Evolutionary conservation across 2,888 invertebrate genomes (phyloP), one percentile per base, ranked within the genome.

Genomic region (Mycalesis mineus): DNA sequence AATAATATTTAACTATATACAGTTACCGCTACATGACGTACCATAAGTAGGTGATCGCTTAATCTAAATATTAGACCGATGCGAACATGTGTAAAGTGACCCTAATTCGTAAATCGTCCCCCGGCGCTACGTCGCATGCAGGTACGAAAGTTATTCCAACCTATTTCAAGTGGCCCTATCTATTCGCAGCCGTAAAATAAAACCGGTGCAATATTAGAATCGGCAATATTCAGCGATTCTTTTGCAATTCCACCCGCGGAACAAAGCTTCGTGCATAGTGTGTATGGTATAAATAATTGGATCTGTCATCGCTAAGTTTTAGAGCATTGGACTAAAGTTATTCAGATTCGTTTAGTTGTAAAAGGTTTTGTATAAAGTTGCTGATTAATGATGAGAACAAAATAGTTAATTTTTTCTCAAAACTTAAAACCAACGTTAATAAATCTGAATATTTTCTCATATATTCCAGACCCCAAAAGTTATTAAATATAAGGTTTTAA

Each of bases 181-280:
- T 56, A 56, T 61, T 58, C 47, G 56, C 48, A 45, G 44, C 42
- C 54, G 11, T 41, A 53, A 58, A 61, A 61, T 53, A 58, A 61
- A 61, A 61, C 53, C 58, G 44, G 55, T 56, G 51, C 58, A 58
- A 58, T 61, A 61, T 61, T 58, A 61, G 15, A 58, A 61, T 61
- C 56, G 58, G 39, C 17, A 40, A 39, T 55, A 29, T 55, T 47
- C 49, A 36, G 37, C n/a, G n/a, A 49, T 37, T 49, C 49, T 49
- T 49, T 37, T 17, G 7, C n/a, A 37, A 39, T 49, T 13, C 37
- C 15, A 45, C 11, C 29, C 28, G 28, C 31, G 22, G 3, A 49
- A 28, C 33, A n/a, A 42, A 40, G 22, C 8, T 22, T 42, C 41
- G n/a, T n/a, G 17, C 37, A 36, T 36, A 36, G 22, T 37, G 37